Evolutionary conservation across 2,888 invertebrate genomes (phyloP).

Genomic region (Rotaria magnacalcarata): DNA sequence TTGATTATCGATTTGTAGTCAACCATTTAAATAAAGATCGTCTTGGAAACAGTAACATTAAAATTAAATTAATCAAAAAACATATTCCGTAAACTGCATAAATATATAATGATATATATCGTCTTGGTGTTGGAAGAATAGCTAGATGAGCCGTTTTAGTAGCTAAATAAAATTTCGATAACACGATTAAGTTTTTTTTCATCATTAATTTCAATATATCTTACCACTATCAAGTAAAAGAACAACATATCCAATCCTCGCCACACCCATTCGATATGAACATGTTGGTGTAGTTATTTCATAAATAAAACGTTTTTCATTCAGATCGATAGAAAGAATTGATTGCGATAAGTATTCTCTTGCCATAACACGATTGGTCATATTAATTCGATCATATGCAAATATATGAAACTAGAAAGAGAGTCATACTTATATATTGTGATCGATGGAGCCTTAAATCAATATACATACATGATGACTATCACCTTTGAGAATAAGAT

Average conservation of each 20-base stretch:
- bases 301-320: constrained; percentile 16
- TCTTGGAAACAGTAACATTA: neutral
- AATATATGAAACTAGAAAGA: neutral
- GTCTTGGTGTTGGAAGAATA: constrained; percentile 1
- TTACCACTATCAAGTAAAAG: constrained; percentile 67
- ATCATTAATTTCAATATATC: too few species aligned
- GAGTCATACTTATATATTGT: neutral
- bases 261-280: constrained; percentile 89
- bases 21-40: neutral
- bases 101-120: constrained; percentile 1
- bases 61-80: neutral
- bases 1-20: neutral
- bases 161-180: neutral
- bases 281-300: constrained; percentile 81
- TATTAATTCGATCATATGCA: neutral
- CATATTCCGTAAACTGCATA: neutral
- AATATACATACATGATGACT: constrained; percentile 50
- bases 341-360: neutral
- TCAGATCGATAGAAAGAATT: neutral
- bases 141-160: neutral
- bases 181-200: neutral
- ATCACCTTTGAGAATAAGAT: constrained; percentile 45
- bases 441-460: neutral
- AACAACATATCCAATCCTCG: constrained; percentile 77
- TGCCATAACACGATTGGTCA: neutral